A percentile compares a stretch with the other conserved stretches of the same genome.
phyloP scores from a whole-genome alignment of 2,797 vertebrate species.

The Platyrinchus mystaceus region DNA sequence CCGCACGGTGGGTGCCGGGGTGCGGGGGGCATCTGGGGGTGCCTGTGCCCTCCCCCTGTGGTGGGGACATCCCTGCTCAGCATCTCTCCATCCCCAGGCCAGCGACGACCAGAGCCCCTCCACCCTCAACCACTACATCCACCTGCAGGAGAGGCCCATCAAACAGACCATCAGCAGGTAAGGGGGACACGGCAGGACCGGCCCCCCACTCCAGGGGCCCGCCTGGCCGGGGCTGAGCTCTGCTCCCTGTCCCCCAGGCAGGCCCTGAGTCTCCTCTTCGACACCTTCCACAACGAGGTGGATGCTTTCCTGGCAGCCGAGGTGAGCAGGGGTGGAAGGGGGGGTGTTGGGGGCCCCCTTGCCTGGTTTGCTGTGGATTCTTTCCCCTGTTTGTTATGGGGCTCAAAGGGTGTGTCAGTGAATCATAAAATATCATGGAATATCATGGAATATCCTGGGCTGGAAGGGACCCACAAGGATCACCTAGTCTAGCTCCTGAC shows the following conservation, averaged over 20 bases:
- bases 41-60: not conserved
- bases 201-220: rapidly evolving
- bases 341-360: not conserved
- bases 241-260: conserved; percentile 77
- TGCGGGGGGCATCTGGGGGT: rapidly evolving
- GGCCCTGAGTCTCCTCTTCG: conserved; percentile 90
- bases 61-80: not conserved
- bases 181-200: rapidly evolving
- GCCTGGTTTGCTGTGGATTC: not conserved
- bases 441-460: not conserved
- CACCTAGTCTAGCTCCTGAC: too few species aligned
- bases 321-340: conserved; percentile 68
- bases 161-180: conserved; percentile 96
- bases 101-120: conserved; percentile 88
- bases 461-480: not conserved
- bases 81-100: conserved; percentile 68
- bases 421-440: not conserved
- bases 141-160: conserved; percentile 92
- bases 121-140: conserved; percentile 91
- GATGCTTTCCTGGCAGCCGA: conserved; percentile 89
- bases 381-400: not conserved
- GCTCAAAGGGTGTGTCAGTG: not conserved
- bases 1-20: conserved; percentile 56
- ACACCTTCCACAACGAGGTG: conserved; percentile 93
- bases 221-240: not conserved